Conservation (phyloP, 2,113 vertebrate species). For the Dasypus novemcinctus region DNA sequence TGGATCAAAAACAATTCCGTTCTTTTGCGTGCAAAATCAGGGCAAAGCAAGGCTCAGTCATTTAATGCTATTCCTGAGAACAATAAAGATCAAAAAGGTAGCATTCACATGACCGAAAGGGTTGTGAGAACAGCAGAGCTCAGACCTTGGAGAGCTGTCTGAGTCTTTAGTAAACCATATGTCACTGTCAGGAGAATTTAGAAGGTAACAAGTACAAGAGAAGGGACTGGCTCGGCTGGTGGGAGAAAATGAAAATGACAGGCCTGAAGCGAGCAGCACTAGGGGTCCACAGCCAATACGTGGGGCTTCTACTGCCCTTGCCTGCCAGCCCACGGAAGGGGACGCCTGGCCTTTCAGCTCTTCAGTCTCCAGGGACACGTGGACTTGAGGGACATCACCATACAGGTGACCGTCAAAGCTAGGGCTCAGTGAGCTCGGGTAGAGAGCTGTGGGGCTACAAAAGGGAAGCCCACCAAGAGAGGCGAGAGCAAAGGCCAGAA, state of each 20-base stretch:
- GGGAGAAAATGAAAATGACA: not conserved
- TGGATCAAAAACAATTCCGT: not conserved
- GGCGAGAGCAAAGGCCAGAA: rapidly evolving
- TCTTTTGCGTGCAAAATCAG: not conserved
- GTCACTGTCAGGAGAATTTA: not conserved
- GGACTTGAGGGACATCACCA: not conserved
- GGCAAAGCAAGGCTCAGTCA: not conserved
- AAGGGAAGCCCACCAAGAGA: no score
- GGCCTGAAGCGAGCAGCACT: not conserved
- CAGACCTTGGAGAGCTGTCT: not conserved
- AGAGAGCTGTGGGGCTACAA: not conserved
- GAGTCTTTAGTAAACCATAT: not conserved
- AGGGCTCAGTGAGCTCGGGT: not conserved
- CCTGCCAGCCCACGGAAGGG: rapidly evolving
- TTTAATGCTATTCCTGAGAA: not conserved
- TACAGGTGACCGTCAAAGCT: rapidly evolving
- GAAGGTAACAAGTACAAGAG: not conserved
- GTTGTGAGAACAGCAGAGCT: not conserved
- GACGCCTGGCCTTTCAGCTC: no score
- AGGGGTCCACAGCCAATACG: rapidly evolving
- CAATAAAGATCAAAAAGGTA: not conserved
- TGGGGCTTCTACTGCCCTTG: rapidly evolving
- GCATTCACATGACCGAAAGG: not conserved
- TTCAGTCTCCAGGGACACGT: not conserved
- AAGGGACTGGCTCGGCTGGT: rapidly evolving